Evolutionary conservation across 2,797 vertebrate genomes (phyloP).

Genomic region (Dipus sagitta): DNA sequence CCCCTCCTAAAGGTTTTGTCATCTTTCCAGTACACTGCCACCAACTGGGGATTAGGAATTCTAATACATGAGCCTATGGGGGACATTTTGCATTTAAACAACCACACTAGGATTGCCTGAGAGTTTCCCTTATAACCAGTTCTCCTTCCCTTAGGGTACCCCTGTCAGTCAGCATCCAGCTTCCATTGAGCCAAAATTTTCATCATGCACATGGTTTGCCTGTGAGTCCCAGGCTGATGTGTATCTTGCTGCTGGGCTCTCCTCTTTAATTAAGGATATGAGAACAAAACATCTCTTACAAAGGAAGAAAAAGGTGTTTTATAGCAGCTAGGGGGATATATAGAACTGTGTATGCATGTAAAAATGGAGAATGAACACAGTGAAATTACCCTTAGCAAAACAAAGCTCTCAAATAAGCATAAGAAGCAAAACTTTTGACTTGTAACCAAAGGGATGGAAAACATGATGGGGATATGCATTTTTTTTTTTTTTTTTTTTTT

Average conservation of each 20-base stretch:
- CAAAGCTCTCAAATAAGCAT: conserved; percentile 15
- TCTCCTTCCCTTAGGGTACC: background rate
- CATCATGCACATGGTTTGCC: accelerated
- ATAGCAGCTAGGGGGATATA: conserved; percentile 20
- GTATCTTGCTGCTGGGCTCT: conserved; percentile 2
- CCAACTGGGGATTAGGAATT: no score
- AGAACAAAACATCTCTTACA: conserved; percentile 48
- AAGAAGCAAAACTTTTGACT: background rate
- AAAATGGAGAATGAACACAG: conserved; percentile 47
- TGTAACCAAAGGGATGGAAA: background rate
- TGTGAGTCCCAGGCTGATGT: background rate
- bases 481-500: background rate
- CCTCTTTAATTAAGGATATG: conserved; percentile 64
- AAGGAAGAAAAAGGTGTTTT: conserved; percentile 38
- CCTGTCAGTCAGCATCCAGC: accelerated
- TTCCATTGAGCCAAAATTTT: background rate
- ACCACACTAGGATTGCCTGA: no score
- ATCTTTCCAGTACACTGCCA: no score
- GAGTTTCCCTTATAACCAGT: accelerated
- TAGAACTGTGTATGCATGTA: conserved; percentile 39
- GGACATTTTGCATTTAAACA: no score
- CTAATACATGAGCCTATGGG: no score
- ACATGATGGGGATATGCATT: background rate
- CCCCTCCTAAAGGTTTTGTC: no score
- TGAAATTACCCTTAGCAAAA: conserved; percentile 48